These are phyloP conservation scores for Diorhabda elongata DNA, from an alignment of 1,140 invertebrate genomes.

Conservation along the genomic window DNA sequence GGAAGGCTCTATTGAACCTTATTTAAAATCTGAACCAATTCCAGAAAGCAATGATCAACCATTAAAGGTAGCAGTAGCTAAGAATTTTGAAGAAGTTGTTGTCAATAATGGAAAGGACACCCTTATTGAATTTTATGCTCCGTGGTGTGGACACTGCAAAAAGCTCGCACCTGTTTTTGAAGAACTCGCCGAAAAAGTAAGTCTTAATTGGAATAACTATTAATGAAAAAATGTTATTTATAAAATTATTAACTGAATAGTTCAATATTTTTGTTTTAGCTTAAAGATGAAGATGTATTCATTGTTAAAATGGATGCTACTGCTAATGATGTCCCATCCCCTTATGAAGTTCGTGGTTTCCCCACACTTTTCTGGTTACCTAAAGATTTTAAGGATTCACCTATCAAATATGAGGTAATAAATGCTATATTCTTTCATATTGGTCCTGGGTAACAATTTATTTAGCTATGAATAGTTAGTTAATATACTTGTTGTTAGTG, in stretches of 20 bases:
- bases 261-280: conserved; percentile 47
- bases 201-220: not conserved
- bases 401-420: conserved; percentile 82
- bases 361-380: conserved; percentile 96
- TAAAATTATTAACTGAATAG: not conserved
- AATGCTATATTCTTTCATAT: too few relatives aligned
- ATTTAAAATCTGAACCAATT: conserved; percentile 92
- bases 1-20: conserved; percentile 81
- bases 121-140: conserved; percentile 96
- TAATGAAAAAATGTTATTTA: too few relatives aligned
- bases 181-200: conserved; percentile 86
- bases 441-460: too few relatives aligned
- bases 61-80: conserved; percentile 90
- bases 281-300: conserved; percentile 82
- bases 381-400: conserved; percentile 74
- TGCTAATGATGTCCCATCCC: conserved; percentile 93
- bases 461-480: too few relatives aligned
- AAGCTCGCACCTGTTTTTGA: conserved; percentile 90
- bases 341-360: conserved; percentile 93
- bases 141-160: conserved; percentile 99
- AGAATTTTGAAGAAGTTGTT: conserved; percentile 96
- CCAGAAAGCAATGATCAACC: conserved; percentile 80
- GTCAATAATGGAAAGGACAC: conserved; percentile 89
- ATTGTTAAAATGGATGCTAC: conserved; percentile 99
- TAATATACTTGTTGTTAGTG: too few relatives aligned